phyloP scores from a whole-genome alignment of 2,797 vertebrate genomes.

The Iguana delicatissima region DNA sequence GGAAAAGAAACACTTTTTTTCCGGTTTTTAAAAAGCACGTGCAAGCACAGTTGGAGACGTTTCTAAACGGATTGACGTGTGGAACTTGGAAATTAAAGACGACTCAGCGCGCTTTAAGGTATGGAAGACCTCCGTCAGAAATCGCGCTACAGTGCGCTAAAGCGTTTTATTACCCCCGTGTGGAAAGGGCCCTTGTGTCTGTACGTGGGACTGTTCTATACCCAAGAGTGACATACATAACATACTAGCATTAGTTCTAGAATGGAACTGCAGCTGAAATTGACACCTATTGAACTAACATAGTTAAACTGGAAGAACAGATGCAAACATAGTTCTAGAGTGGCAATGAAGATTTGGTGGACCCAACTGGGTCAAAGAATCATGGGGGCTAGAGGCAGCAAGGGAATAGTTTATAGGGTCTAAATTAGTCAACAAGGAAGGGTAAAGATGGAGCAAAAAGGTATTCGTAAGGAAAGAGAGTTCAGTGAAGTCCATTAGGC shows the following conservation, averaged over 20 bases:
- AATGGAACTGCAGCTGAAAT: no score
- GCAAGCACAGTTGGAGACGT: no score
- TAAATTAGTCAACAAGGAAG: not conserved
- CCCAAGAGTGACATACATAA: not conserved
- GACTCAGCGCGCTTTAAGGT: no score
- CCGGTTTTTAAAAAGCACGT: no score
- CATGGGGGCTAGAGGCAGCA: not conserved
- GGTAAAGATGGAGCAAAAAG: not conserved
- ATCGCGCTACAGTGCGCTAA: no score
- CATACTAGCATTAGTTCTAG: not conserved
- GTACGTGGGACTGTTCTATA: not conserved
- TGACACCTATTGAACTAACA: not conserved
- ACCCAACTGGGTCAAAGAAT: not conserved
- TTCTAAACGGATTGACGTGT: no score
- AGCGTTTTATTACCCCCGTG: no score
- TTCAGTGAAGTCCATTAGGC: not conserved
- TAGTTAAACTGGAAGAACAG: not conserved
- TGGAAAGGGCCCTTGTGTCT: no score
- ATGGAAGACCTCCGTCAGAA: no score
- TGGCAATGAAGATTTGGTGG: not conserved
- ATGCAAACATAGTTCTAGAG: not conserved
- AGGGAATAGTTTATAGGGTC: no score
- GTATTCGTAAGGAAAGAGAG: not conserved
- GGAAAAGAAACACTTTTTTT: no score
- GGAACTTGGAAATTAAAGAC: no score